These are phyloP conservation scores for Anolis apletophallus DNA, from an alignment of 2,797 vertebrate genomes.

Conservation along the genomic window DNA sequence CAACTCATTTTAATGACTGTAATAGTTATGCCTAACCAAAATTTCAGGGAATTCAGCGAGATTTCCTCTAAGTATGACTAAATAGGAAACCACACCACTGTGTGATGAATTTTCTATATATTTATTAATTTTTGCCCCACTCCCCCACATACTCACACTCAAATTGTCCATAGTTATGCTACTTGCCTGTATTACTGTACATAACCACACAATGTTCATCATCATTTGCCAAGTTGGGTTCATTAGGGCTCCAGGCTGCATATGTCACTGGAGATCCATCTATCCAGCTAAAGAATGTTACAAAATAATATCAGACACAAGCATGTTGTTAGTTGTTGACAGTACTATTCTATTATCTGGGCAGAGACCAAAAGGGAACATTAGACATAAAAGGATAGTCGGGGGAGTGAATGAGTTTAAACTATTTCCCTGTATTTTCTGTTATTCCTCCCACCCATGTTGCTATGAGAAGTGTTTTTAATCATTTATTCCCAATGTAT, in stretches of 20 bases:
- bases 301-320: not conserved
- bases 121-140: not conserved
- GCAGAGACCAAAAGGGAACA: no score
- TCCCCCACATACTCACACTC: not conserved
- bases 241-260: conserved; percentile 89
- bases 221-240: conserved; percentile 97
- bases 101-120: not conserved
- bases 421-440: no score
- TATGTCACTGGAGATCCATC: conserved; percentile 87
- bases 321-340: not conserved
- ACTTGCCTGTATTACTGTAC: conserved; percentile 87
- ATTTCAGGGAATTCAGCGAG: no score
- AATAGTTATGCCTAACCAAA: not conserved
- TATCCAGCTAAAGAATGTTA: conserved; percentile 85
- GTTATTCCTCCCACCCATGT: no score
- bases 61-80: no score
- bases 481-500: no score
- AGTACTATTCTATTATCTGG: no score
- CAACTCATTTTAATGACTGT: not conserved
- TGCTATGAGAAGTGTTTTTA: no score
- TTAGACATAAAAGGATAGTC: no score
- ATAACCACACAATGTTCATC: conserved; percentile 96
- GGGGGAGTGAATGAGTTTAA: no score
- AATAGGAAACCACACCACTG: not conserved
- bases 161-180: not conserved